These are phyloP conservation scores for Drosophila carrolli DNA, from an alignment of 1,140 invertebrate genomes.

Conservation along the genomic window DNA sequence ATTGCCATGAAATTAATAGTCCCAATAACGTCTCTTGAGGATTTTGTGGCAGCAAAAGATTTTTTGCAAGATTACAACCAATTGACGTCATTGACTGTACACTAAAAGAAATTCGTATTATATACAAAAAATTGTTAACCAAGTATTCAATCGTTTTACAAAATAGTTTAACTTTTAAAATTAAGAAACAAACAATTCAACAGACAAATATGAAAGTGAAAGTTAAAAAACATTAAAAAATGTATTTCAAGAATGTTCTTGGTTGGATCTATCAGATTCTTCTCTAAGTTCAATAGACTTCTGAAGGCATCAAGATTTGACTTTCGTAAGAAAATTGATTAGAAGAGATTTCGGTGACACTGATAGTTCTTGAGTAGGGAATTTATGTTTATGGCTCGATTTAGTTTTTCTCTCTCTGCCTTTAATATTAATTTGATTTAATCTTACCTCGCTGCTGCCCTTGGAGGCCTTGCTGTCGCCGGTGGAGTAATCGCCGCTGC, in stretches of 20 bases:
- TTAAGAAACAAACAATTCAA: too few species aligned
- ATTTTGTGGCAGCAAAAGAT: not conserved
- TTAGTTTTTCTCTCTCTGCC: not conserved
- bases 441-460: constrained; percentile 73
- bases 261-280: too few species aligned
- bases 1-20: constrained; percentile 1
- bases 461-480: constrained; percentile 84
- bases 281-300: too few species aligned
- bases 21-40: not conserved
- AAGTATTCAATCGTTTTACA: not conserved
- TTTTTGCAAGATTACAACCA: not conserved
- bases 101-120: not conserved
- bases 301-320: too few species aligned
- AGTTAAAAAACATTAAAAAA: too few species aligned
- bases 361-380: too few species aligned
- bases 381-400: too few species aligned
- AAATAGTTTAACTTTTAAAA: not conserved
- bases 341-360: too few species aligned
- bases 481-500: constrained; percentile 80
- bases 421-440: not conserved
- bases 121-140: not conserved
- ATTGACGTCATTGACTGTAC: not conserved
- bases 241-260: too few species aligned
- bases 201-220: too few species aligned
- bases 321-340: too few species aligned